Base-by-base conservation (phyloP, 2,113 vertebrate genomes). In the Engystomops pustulosus region DNA sequence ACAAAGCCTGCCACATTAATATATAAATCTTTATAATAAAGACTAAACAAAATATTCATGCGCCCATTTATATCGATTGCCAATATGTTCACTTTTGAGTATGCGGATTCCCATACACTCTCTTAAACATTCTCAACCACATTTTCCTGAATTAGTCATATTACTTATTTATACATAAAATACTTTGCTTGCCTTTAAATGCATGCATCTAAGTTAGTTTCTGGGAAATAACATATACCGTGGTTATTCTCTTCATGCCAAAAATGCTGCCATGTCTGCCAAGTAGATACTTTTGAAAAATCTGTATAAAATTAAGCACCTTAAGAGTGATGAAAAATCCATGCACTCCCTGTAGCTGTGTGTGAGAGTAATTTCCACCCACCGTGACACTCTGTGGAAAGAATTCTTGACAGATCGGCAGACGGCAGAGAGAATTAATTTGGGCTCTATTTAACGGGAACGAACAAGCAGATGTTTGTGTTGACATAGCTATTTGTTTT, bases 401-500 rank as follows among this genome's bases (percentile, higher is more conserved):
- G 32, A 78, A 77, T 49, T 84, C 74, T 76, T 84, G 82, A 78
- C 74, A 69, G 74, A 84, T 84, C 62, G 47, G 82, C 82, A 84
- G 82, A 84, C 74, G 82, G 82, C 49, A 58, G 82, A 47, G 62
- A 84, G 47, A 78, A 84, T 84, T 84, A 69, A 84, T 84, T 78
- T 84, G 74, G 62, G 74, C 47, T 78, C 82, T 78, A 78, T 84
- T 78, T 84, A 84, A 84, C 74, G 62, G 82, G 62, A 84, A 77
- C 18, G 60, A 84, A 60, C 74, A 70, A 78, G 74, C 82, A 84
- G 82, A 84, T 84, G 82, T 78, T 78, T 84, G 60, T 84, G 72
- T 78, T 78, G 74, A 78, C 82, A 84, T 84, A 84, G 49, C 82
- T 78, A 84, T 84, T 84, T 84, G 62, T 84, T 84, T 78, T 84